Percentiles rank a stretch among this genome's conserved stretches.
phyloP scores from a whole-genome alignment of 2,113 vertebrate species.

The Microcebus ravelobensis region DNA sequence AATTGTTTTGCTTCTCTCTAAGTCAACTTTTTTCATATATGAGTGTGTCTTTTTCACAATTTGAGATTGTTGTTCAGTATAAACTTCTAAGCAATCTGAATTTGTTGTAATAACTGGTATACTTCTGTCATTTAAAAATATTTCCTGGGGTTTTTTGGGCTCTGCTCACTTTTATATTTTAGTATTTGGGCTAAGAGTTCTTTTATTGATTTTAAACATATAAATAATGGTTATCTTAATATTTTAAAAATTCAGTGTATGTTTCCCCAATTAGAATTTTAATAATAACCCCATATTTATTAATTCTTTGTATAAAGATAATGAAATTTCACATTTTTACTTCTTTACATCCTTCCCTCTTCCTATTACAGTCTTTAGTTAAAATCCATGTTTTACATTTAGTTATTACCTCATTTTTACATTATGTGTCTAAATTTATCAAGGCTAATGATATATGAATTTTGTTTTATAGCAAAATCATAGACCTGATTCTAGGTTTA shows the following conservation, averaged over 20 bases:
- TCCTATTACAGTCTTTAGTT: not conserved
- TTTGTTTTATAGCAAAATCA: conserved; percentile 14
- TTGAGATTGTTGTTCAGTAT: not conserved
- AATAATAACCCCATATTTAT: not conserved
- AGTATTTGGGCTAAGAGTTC: not conserved
- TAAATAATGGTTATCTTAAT: not conserved
- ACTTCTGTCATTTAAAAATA: not conserved
- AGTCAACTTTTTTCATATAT: not conserved
- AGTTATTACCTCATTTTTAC: not conserved
- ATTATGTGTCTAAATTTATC: not conserved
- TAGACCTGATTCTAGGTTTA: conserved; percentile 1
- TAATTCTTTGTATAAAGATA: not conserved
- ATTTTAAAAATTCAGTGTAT: not conserved
- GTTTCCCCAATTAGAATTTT: not conserved
- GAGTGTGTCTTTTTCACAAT: not conserved
- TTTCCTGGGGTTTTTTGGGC: not conserved
- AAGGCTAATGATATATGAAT: not conserved
- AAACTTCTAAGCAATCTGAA: not conserved
- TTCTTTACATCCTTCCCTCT: not conserved
- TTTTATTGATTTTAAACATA: conserved; percentile 10
- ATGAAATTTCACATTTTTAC: not conserved
- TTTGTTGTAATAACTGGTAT: not conserved
- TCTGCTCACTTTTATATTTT: conserved; percentile 28
- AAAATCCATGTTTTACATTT: not conserved
- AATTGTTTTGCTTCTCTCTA: not conserved